Conservation (phyloP, 2,113 vertebrate species). For the Promerops cafer region DNA sequence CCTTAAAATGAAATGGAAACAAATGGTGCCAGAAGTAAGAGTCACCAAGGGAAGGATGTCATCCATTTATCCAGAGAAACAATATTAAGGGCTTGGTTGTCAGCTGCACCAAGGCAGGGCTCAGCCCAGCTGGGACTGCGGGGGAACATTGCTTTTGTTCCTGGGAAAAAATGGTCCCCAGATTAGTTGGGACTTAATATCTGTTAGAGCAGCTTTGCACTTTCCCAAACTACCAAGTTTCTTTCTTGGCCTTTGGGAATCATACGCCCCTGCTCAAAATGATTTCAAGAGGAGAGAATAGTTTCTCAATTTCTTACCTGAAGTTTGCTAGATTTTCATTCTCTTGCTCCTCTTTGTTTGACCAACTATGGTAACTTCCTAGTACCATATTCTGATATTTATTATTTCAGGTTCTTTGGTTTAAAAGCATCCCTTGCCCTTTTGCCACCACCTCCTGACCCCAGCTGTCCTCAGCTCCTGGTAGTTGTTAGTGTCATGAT, state of each 20-base stretch:
- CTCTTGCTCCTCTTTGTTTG: background rate
- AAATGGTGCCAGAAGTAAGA: conserved; percentile 40
- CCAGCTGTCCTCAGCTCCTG: background rate
- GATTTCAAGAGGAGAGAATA: background rate
- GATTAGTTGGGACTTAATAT: background rate
- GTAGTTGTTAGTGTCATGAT: background rate
- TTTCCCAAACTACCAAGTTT: background rate
- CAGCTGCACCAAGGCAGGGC: background rate
- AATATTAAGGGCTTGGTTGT: background rate
- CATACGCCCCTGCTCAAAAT: background rate
- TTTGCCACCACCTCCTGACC: background rate
- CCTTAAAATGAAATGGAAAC: conserved; percentile 45
- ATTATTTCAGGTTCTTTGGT: background rate
- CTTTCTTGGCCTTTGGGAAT: background rate
- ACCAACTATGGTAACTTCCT: background rate
- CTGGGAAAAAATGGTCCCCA: background rate
- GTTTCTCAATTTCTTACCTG: background rate
- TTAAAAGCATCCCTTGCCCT: background rate
- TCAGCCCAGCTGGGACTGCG: background rate
- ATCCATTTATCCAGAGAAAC: background rate
- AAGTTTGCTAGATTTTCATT: background rate
- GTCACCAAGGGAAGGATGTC: background rate
- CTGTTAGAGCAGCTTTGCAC: background rate
- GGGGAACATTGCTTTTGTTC: background rate
- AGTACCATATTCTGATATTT: background rate